A percentile compares a stretch with the other conserved stretches of the same genome.
Conservation (phyloP, 2,888 invertebrate genomes). For the Andrena bicolor region DNA sequence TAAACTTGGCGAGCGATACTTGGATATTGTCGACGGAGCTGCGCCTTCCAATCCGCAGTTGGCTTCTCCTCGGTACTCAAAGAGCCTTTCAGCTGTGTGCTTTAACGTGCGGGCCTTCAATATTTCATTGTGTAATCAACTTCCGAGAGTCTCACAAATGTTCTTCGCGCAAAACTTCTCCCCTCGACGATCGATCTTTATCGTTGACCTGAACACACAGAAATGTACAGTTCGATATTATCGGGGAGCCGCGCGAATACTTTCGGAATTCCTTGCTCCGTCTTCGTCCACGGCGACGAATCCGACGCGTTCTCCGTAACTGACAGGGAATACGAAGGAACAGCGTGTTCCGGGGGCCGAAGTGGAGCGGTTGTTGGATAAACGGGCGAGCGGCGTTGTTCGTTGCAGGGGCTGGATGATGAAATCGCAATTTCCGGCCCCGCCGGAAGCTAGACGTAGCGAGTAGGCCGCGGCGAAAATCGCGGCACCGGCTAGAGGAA, state of each 20-base stretch:
- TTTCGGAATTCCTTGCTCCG: conserved; percentile 5
- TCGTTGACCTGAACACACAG: neutral
- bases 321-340: conserved; percentile 15
- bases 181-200: neutral
- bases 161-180: neutral
- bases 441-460: neutral
- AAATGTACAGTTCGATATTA: conserved; percentile 6
- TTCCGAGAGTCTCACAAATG: neutral
- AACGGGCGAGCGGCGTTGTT: conserved; percentile 45
- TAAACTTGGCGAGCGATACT: neutral
- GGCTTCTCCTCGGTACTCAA: no score
- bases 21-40: neutral
- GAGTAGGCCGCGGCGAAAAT: neutral
- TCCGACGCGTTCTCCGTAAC: conserved; percentile 25
- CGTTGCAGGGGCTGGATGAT: conserved; percentile 47
- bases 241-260: neutral
- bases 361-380: conserved; percentile 41
- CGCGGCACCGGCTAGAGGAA: neutral
- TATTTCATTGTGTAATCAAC: no score
- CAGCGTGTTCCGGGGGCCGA: neutral
- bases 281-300: conserved; percentile 7
- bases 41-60: no score
- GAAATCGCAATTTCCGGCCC: conserved; percentile 66
- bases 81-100: no score
- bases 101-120: no score